These are phyloP conservation scores for Smittia aterrima DNA, from an alignment of 2,888 invertebrate species.

Conservation along the genomic window DNA sequence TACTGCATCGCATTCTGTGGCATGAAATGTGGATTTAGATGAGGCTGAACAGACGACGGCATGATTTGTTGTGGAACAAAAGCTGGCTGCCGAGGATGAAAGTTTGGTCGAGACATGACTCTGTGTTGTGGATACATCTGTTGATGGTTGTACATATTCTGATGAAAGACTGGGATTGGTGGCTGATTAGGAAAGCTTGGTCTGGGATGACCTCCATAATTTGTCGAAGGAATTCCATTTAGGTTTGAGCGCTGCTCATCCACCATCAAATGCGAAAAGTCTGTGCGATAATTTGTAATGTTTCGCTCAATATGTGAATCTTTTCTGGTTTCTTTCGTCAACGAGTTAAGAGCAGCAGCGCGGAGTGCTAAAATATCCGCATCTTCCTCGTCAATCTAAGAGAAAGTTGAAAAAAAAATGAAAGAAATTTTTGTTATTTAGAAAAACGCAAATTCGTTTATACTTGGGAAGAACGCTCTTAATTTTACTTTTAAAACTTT, in stretches of 20 bases:
- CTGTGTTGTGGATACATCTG: constrained; percentile 39
- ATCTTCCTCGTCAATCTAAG: constrained; percentile 1
- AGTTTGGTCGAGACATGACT: constrained; percentile 36
- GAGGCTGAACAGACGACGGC: not conserved
- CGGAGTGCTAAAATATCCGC: not conserved
- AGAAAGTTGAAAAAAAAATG: not conserved
- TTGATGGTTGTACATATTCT: constrained; percentile 17
- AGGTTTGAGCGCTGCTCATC: not conserved
- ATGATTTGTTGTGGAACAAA: not conserved
- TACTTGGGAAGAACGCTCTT: too few relatives aligned
- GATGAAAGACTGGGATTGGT: not conserved
- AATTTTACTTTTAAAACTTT: too few relatives aligned
- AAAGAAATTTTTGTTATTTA: not conserved
- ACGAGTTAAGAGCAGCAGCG: not conserved
- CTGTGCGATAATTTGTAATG: too few relatives aligned
- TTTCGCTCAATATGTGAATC: not conserved
- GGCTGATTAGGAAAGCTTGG: not conserved
- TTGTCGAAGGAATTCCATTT: not conserved
- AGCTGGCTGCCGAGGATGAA: not conserved
- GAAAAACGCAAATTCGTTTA: not conserved
- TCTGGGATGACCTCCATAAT: not conserved
- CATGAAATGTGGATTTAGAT: constrained; percentile 31
- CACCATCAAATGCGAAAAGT: not conserved
- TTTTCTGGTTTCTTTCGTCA: not conserved
- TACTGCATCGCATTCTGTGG: not conserved